Base-by-base conservation (phyloP, 30 jellyfish, hydroid and myxozoan species). In the Aurelia aurita complex sp. Pacific region DNA sequence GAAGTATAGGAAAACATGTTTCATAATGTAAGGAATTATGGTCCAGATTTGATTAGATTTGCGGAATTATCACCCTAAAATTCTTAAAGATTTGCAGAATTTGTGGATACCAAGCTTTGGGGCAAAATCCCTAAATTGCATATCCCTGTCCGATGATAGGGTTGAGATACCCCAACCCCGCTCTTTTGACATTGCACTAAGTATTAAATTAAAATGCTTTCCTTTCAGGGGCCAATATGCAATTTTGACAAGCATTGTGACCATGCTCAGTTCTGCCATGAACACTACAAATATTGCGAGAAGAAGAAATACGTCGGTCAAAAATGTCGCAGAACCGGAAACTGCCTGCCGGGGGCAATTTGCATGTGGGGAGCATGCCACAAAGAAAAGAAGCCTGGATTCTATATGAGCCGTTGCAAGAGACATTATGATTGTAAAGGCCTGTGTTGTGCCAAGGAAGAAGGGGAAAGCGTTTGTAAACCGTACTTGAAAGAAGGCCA, bases 361-460 rank as follows among this genome's bases (percentile, higher is more conserved):
- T 94, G 99, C 83, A 86, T 87, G 87, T 80, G 96, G 88, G 97
- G 99, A 32, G 55, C 7, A 32, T 94, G 99, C 76, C 66, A 68
- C 33, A 79, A 80, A 43, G 89, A 60, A 35, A 69, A 23, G 46
- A 73, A 61, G 68, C 89, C 96, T 2, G 95, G 97, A 0, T 60
- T 62, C 2, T 62, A 3, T 18, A 60, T 33, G 38, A 90, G 97
- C 38, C 65, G 81, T 13, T 94, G 99, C 89, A 80, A 75, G 60
- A 83, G 74, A 54, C 98, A 94, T 64, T 52, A 81, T 15, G 99
- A 94, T 57, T 94, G 99, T 43, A 67, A 82, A 53, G 97, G 97
- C 13, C 83, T 94, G 35, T 94, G 99, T 77, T 94, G 99, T 57
- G 97, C 96, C 35, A 74, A 90, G 10, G 79, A 83, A 74, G 64